Conservation (phyloP, 2,888 invertebrate genomes). For the Liopterus haemorrhoidalis region DNA sequence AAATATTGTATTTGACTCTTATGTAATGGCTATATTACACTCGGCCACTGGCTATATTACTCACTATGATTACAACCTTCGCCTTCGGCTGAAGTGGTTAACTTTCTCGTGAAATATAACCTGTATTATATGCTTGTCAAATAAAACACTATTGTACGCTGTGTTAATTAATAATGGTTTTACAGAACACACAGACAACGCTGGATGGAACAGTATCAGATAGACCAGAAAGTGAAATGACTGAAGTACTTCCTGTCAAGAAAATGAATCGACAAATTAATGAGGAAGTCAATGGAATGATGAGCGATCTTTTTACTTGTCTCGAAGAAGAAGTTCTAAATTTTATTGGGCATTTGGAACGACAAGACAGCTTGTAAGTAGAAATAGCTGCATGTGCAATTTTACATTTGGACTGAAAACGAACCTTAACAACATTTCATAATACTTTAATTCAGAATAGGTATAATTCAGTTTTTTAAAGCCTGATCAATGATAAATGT, state of each 20-base stretch:
- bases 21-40: no score
- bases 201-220: conserved; percentile 47
- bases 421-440: no score
- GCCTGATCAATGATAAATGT: no score
- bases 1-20: no score
- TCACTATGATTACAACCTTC: no score
- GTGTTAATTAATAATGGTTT: conserved; percentile 17
- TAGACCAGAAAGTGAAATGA: conserved; percentile 35
- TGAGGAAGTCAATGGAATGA: conserved; percentile 76
- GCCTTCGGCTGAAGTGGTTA: no score
- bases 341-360: conserved; percentile 82
- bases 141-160: background rate
- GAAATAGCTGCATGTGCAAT: background rate
- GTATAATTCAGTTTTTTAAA: no score
- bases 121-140: no score
- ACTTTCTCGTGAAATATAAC: no score
- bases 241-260: conserved; percentile 42
- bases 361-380: conserved; percentile 83
- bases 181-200: conserved; percentile 54
- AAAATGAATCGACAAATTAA: conserved; percentile 65
- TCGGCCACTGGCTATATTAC: no score
- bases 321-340: conserved; percentile 80
- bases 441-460: conserved; percentile 3
- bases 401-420: no score
- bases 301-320: conserved; percentile 83